These are phyloP conservation scores for Corydoras maculifer DNA, from an alignment of 2,113 vertebrate genomes.

Conservation along the genomic window DNA sequence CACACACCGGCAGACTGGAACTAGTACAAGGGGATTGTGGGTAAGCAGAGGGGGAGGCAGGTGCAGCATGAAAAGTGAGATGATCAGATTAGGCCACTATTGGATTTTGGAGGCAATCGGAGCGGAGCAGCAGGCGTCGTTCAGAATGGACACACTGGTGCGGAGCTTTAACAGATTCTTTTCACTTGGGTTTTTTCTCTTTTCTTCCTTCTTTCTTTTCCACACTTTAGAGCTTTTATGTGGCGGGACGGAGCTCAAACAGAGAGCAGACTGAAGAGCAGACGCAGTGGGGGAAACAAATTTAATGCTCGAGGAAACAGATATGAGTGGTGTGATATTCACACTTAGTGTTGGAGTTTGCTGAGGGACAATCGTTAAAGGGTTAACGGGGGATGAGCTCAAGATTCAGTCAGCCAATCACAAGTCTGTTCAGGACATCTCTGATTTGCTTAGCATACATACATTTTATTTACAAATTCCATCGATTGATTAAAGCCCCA, in stretches of 20 bases:
- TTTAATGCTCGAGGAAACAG: constrained; percentile 65
- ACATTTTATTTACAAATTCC: too few species aligned
- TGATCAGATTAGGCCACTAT: constrained; percentile 90
- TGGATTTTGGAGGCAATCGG: constrained; percentile 86
- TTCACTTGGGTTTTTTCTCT: constrained; percentile 54
- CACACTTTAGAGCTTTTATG: constrained; percentile 1
- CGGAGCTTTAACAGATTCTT: constrained; percentile 69
- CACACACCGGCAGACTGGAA: constrained; percentile 92
- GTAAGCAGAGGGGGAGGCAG: constrained; percentile 57
- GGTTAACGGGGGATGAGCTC: not conserved
- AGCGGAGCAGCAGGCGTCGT: constrained; percentile 80
- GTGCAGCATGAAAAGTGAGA: constrained; percentile 91
- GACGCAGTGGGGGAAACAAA: constrained; percentile 53
- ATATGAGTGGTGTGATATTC: not conserved
- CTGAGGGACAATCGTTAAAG: not conserved
- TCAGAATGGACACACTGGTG: constrained; percentile 73
- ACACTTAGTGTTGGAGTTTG: not conserved
- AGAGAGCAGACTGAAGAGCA: constrained; percentile 41
- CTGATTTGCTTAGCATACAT: too few species aligned
- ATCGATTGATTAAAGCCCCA: too few species aligned
- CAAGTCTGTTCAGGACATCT: too few species aligned
- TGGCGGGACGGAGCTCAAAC: constrained; percentile 45
- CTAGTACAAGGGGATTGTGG: constrained; percentile 73
- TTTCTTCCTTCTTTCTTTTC: not conserved
- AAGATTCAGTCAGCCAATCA: not conserved